Evolutionary conservation across 2,888 invertebrate genomes (phyloP).

Genomic region (Xanthorhoe spadicearia): DNA sequence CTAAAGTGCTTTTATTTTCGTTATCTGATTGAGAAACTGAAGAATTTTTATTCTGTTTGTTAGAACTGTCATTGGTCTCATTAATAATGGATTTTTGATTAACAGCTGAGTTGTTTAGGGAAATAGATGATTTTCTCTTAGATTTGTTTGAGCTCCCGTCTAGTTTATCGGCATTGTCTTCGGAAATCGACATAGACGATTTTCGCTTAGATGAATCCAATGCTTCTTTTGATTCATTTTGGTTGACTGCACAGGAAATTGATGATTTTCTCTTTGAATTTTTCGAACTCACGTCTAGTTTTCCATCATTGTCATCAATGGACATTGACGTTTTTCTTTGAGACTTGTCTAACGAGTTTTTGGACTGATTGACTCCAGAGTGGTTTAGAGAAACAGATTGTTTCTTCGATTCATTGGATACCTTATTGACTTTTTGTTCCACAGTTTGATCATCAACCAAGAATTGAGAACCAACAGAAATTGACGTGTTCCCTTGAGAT

Average conservation of each 20-base stretch:
- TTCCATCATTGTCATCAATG: slow-evolving; percentile 27
- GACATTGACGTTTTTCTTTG: slow-evolving; percentile 16
- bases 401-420: slow-evolving; percentile 37
- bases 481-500: not conserved
- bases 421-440: slow-evolving; percentile 20
- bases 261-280: slow-evolving; percentile 55
- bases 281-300: slow-evolving; percentile 27
- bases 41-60: slow-evolving; percentile 53
- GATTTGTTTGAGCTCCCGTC: slow-evolving; percentile 36
- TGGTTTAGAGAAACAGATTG: slow-evolving; percentile 34
- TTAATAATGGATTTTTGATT: slow-evolving; percentile 33
- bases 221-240: slow-evolving; percentile 39
- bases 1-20: slow-evolving; percentile 66
- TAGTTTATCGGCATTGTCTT: slow-evolving; percentile 14
- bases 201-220: slow-evolving; percentile 6
- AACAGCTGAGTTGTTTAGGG: slow-evolving; percentile 19
- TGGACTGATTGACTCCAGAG: slow-evolving; percentile 19
- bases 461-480: not conserved
- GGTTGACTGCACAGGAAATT: slow-evolving; percentile 50
- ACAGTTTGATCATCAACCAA: not conserved
- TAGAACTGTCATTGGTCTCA: slow-evolving; percentile 36
- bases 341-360: slow-evolving; percentile 6
- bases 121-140: slow-evolving; percentile 39
- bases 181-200: slow-evolving; percentile 19
- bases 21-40: slow-evolving; percentile 47